Evolutionary conservation across 2,888 invertebrate genomes (phyloP), one percentile per base, ranked within the genome.

Genomic region (Lissocephala sabroskyi): DNA sequence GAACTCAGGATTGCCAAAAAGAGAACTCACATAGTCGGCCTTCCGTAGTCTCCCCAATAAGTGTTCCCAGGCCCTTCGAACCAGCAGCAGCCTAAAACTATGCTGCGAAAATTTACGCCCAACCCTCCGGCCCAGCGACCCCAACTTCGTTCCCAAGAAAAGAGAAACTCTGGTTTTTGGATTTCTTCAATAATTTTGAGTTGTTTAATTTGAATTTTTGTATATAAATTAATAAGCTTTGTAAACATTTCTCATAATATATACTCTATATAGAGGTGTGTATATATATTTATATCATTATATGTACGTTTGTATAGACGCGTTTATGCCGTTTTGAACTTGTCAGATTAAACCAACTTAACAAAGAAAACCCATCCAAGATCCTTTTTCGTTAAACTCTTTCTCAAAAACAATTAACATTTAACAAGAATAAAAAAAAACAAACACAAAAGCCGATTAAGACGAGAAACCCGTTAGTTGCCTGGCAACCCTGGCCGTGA

Each of bases 291-390:
- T 61, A 49, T 41, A 41, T 59, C 63, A 56, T 49, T 63, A n/a
- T n/a, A n/a, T n/a, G n/a, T n/a, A n/a, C n/a, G n/a, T n/a, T n/a
- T n/a, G n/a, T n/a, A n/a, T n/a, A n/a, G n/a, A n/a, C n/a, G n/a
- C n/a, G n/a, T n/a, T n/a, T n/a, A n/a, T n/a, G n/a, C n/a, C 46
- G 61, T 75, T 71, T 78, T 71, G 76, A 78, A 78, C 71, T 78
- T 71, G 43, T 65, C 78, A 78, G 68, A 73, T 71, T 77, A 67
- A 78, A 67, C 76, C 76, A 75, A 75, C 78, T 78, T 71, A 71
- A 71, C 73, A 78, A 68, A 51, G 67, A 78, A 75, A n/a, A 71
- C 65, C 68, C 62, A 77, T 75, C 54, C 75, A 74, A 71, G 53
- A 53, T 64, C n/a, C n/a, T 23, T 23, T 23, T 23, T 41, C 17